A percentile compares a stretch with the other conserved stretches of the same genome.
Conservation (phyloP, 2,888 invertebrate genomes). For the Leistus spinibarbis region DNA sequence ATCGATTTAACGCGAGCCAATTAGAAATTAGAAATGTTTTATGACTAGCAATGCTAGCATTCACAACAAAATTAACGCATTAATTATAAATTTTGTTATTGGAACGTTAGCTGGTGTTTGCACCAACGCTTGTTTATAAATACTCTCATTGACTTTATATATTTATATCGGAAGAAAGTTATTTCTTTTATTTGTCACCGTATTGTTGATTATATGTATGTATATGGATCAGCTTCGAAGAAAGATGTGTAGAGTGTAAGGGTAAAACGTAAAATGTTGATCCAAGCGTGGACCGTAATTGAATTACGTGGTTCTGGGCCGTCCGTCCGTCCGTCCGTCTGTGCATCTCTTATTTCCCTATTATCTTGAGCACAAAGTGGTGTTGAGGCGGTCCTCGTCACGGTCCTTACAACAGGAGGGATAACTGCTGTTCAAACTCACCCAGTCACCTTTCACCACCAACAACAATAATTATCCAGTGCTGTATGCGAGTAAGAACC, state of each 20-base stretch:
- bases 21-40: no score
- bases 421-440: background rate
- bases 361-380: slow-evolving; percentile 37
- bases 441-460: background rate
- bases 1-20: no score
- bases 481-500: background rate
- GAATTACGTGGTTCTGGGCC: slow-evolving; percentile 32
- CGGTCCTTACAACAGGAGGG: slow-evolving; percentile 3
- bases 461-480: background rate
- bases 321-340: slow-evolving; percentile 18
- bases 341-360: slow-evolving; percentile 33
- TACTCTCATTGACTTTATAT: no score
- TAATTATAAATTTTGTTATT: no score
- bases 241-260: background rate
- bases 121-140: no score
- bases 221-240: no score
- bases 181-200: no score
- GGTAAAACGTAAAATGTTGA: background rate
- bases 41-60: no score
- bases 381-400: background rate
- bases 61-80: no score
- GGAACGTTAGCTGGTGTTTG: no score
- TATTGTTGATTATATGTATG: no score
- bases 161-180: no score
- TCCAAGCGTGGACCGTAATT: slow-evolving; percentile 20